Base-by-base conservation (phyloP, 2,797 vertebrate species). In the Hyperoplus immaculatus region DNA sequence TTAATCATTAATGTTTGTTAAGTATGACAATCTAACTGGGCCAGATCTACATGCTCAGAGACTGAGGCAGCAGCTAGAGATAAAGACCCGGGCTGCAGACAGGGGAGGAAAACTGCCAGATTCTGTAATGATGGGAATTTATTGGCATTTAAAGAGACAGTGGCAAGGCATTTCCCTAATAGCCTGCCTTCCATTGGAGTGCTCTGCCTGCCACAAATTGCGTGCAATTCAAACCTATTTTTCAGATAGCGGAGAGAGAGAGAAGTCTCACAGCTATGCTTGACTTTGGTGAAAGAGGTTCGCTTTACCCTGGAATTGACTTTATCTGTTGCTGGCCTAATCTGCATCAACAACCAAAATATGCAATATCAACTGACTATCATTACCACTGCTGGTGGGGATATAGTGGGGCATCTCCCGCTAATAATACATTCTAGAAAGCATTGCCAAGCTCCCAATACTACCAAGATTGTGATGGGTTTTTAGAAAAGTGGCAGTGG, bases 1-100 rank as follows among this genome's bases (percentile, higher is more conserved):
- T 95, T 92, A 96, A 95, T 96, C 94, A 95, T 95, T 95, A 96
- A 95, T 95, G 94, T 96, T 96, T 95, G 95, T 95, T 95, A 95
- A 95, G 95, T 95, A 95, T 95, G 95, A 95, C 95, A 95, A 94
- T 95, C 94, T 95, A 95, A 95, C 93, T 94, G 92, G 93, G 94
- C 94, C 95, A 95, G 94, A 95, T 95, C 95, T 95, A 95, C 94
- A 94, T 94, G 93, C 94, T 95, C 94, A 93, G 89, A 95, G 94
- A 94, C 95, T 93, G 92, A 94, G 93, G 93, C 93, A 90, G 89
- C 21, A 92, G 90, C 21, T 21, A 21, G 90, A 95, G 94, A 95
- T 95, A 95, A 95, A 94, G 92, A 93, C 83, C 89, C 88, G 68
- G 93, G 92, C 94, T 92, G 90, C 93, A 93, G 94, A 94, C 93